phyloP scores from a whole-genome alignment of 2,888 invertebrate genomes.

The Cheilosia soror region DNA sequence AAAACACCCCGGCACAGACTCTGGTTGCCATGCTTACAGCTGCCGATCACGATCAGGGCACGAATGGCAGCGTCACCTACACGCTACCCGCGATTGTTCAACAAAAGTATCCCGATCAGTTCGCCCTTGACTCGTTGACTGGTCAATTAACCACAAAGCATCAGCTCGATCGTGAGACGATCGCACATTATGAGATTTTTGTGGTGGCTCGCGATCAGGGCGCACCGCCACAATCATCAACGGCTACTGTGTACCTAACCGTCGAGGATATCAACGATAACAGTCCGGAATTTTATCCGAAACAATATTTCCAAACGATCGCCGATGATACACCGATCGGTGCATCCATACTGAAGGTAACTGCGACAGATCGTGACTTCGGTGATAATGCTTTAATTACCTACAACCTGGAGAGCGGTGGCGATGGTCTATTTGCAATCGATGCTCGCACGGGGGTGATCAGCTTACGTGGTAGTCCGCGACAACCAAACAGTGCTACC shows the following conservation, averaged over 20 bases:
- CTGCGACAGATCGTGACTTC: constrained; percentile 93
- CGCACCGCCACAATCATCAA: constrained; percentile 94
- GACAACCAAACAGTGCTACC: constrained; percentile 80
- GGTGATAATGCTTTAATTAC: constrained; percentile 94
- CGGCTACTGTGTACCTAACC: constrained; percentile 92
- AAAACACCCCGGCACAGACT: constrained; percentile 91
- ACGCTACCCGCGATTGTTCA: constrained; percentile 90
- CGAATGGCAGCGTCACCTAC: constrained; percentile 95
- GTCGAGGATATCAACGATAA: constrained; percentile 97
- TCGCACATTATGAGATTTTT: constrained; percentile 90
- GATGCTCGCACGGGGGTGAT: constrained; percentile 92
- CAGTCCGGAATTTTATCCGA: constrained; percentile 95
- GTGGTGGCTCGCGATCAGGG: constrained; percentile 97
- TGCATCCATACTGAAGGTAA: constrained; percentile 87
- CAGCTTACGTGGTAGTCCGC: constrained; percentile 87
- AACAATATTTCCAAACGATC: constrained; percentile 91
- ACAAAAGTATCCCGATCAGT: constrained; percentile 92
- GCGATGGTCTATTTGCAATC: constrained; percentile 91
- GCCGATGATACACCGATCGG: constrained; percentile 86
- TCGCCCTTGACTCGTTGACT: constrained; percentile 92
- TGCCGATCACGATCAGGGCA: constrained; percentile 95
- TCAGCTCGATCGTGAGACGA: constrained; percentile 92
- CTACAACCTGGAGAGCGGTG: constrained; percentile 91
- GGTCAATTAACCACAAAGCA: constrained; percentile 92
- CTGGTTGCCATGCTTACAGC: constrained; percentile 93